phyloP scores from a whole-genome alignment of 2,888 invertebrate species.

The Hirtodrosophila duncani region DNA sequence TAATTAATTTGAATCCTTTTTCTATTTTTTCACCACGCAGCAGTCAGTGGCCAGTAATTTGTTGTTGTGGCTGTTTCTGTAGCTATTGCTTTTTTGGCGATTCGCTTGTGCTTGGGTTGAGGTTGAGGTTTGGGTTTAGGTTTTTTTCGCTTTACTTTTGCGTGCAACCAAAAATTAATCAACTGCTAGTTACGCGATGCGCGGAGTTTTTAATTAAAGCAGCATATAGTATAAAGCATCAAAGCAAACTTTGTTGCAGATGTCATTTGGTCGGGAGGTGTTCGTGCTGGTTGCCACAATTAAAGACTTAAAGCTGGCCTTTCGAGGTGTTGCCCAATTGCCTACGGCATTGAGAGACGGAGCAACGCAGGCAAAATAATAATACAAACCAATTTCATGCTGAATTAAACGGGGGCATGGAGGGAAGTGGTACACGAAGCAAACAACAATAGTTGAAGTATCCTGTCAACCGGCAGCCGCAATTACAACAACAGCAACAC shows the following conservation, averaged over 20 bases:
- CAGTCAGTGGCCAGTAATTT: slow-evolving; percentile 48
- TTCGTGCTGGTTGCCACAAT: background rate
- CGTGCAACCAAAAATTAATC: slow-evolving; percentile 73
- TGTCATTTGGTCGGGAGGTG: slow-evolving; percentile 4
- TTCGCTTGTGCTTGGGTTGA: slow-evolving; percentile 21
- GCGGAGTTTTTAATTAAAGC: slow-evolving; percentile 69
- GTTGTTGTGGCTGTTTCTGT: slow-evolving; percentile 31
- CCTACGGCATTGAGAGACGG: slow-evolving; percentile 40
- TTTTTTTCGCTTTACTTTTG: slow-evolving; percentile 60
- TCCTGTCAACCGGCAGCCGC: slow-evolving; percentile 73
- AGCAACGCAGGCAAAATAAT: slow-evolving; percentile 61
- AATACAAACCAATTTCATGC: slow-evolving; percentile 77
- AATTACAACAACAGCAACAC: slow-evolving; percentile 47
- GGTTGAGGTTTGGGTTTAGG: slow-evolving; percentile 13
- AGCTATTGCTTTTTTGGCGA: background rate
- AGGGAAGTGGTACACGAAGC: background rate
- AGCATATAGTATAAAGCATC: slow-evolving; percentile 51
- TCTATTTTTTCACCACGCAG: slow-evolving; percentile 14
- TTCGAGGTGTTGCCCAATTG: slow-evolving; percentile 53
- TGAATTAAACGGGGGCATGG: slow-evolving; percentile 69
- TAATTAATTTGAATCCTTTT: slow-evolving; percentile 69
- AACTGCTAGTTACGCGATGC: slow-evolving; percentile 66
- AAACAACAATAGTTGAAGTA: slow-evolving; percentile 76
- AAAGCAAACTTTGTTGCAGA: slow-evolving; percentile 52
- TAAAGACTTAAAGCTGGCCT: slow-evolving; percentile 43